phyloP scores from a whole-genome alignment of 1,140 invertebrate genomes.

The Bombus sylvicola region DNA sequence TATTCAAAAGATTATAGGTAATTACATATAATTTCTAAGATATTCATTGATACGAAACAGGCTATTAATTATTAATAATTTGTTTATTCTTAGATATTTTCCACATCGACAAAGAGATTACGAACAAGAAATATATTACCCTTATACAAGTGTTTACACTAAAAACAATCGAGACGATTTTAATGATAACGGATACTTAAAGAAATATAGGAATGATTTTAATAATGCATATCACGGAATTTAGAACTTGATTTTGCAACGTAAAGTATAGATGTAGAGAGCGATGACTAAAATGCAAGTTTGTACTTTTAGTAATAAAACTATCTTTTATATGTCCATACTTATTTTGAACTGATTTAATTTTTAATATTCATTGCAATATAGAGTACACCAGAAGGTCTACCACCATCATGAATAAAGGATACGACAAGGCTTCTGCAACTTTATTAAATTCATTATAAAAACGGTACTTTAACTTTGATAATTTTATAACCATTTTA shows the following conservation, averaged over 20 bases:
- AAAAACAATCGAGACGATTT: conserved; percentile 57
- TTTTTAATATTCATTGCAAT: conserved; percentile 53
- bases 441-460: conserved; percentile 24
- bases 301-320: neutral
- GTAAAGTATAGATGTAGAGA: neutral
- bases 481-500: neutral
- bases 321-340: conserved; percentile 32
- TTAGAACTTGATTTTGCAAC: neutral
- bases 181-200: conserved; percentile 37
- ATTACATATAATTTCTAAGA: neutral
- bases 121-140: conserved; percentile 53
- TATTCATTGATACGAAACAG: neutral
- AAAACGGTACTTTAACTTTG: neutral
- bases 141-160: conserved; percentile 44
- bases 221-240: neutral
- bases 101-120: conserved; percentile 28
- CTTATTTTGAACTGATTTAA: neutral
- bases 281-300: neutral
- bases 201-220: conserved; percentile 58
- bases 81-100: conserved; percentile 58
- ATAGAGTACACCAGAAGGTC: conserved; percentile 72
- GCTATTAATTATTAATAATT: neutral
- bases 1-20: conserved; percentile 52
- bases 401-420: conserved; percentile 68
- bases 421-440: conserved; percentile 69